Base-by-base conservation (phyloP, 2,113 vertebrate genomes). In the Sapajus apella region DNA sequence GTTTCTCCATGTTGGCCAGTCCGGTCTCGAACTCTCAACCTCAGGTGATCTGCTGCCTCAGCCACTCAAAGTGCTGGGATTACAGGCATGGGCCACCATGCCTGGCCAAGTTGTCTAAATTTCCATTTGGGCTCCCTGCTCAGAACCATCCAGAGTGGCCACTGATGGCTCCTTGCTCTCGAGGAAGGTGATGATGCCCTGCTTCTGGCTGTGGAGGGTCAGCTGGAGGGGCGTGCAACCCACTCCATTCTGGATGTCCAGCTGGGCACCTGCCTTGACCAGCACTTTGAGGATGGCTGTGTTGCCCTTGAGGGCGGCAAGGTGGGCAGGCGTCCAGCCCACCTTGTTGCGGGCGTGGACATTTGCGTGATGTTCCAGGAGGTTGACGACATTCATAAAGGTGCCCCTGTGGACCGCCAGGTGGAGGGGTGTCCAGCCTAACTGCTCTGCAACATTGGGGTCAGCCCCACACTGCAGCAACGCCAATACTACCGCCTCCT, bases 341-440 rank as follows among this genome's bases (percentile, higher is more conserved):
- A 96, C 94, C n/a, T 88, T 98, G 97, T 98, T 99, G 84, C 93
- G 66, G 3, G 98, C 98, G 0, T 99, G 99, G 82, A 99, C 97
- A 0, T 99, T 96, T 8, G 99, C 99, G 0, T 40, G 89, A 85
- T 99, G 96, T 79, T 99, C 98, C 72, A 99, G 98, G 18, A 99
- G 98, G 61, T 98, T 98, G 61, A 98, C 95, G 61, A 99, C 98
- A 0, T 98, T 98, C 45, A 98, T 92, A 90, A 99, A 99, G 77
- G 98, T 94, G 16, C 98, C 98, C 2, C 95, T 96, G 75, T 98
- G 98, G 45, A 99, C 99, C 0, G 99, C 99, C 12, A 99, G 84
- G 55, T 99, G 99, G 17, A 99, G 98, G 0, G 99, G 99, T 0
- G 98, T 99, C 99, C 99, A 99, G 35, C 96, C 97, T 0, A 98